A percentile compares a stretch with the other conserved stretches of the same genome.
Evolutionary conservation across 2,888 invertebrate genomes (phyloP).

Genomic region (Athripsodes cinereus): DNA sequence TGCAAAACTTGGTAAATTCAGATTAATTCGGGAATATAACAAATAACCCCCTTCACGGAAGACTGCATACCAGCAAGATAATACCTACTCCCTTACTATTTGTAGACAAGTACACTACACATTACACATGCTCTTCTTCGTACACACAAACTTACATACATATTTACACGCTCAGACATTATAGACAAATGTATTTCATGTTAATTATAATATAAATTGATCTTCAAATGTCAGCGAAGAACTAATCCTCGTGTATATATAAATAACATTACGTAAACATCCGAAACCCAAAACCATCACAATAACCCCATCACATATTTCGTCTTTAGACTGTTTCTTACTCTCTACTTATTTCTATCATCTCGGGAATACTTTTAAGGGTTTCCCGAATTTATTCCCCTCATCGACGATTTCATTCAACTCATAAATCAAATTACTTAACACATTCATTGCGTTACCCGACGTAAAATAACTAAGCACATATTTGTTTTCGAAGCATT

Average conservation of each 20-base stretch:
- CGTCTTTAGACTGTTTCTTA: too few species aligned
- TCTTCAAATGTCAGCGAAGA: neutral
- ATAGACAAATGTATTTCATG: constrained; percentile 4
- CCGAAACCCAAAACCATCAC: neutral
- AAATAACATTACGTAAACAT: neutral
- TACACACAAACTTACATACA: neutral
- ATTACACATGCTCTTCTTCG: neutral
- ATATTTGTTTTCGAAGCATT: too few species aligned
- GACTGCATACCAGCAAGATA: neutral
- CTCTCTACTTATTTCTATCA: too few species aligned
- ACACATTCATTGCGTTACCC: too few species aligned
- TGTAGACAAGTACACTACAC: too few species aligned
- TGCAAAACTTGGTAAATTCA: constrained; percentile 22
- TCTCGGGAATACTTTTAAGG: too few species aligned
- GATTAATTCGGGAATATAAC: constrained; percentile 22
- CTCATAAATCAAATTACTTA: too few species aligned
- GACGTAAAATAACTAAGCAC: too few species aligned
- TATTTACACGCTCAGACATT: constrained; percentile 4
- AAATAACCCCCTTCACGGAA: constrained; percentile 14
- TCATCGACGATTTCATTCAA: too few species aligned
- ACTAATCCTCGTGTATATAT: neutral
- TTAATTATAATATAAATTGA: neutral
- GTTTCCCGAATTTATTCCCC: too few species aligned
- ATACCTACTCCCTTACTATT: neutral
- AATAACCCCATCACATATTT: neutral